These are phyloP conservation scores for Engystomops pustulosus DNA, from an alignment of 2,113 vertebrate species.

Conservation along the genomic window DNA sequence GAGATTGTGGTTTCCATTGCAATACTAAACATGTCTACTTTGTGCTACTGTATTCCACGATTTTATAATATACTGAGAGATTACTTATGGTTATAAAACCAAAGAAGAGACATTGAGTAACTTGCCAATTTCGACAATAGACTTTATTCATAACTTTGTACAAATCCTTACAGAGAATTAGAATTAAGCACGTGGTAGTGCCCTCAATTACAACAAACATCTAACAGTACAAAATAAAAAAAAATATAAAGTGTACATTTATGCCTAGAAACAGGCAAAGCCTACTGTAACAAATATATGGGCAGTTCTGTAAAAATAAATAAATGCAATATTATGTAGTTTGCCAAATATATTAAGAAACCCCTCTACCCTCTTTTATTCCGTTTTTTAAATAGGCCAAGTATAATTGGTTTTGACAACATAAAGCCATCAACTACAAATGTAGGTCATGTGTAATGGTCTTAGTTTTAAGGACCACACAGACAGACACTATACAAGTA, in stretches of 20 bases:
- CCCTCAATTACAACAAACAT: background rate
- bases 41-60: background rate
- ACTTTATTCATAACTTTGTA: slow-evolving; percentile 11
- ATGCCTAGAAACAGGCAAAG: background rate
- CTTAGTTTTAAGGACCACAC: too few species aligned
- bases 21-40: too few species aligned
- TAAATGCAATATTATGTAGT: too few species aligned
- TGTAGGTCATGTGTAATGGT: slow-evolving; percentile 21
- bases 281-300: background rate
- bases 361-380: too few species aligned
- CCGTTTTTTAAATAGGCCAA: too few species aligned
- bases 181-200: slow-evolving; percentile 19
- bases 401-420: slow-evolving; percentile 3
- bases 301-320: background rate
- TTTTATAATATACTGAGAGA: background rate
- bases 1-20: too few species aligned
- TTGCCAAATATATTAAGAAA: too few species aligned
- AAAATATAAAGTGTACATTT: background rate
- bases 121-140: background rate
- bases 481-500: too few species aligned
- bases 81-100: background rate
- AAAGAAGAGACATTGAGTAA: background rate
- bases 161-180: slow-evolving; percentile 24
- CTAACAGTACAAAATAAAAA: background rate
- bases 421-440: background rate